Percentiles rank a stretch among this genome's conserved stretches.
phyloP scores from a whole-genome alignment of 2,797 vertebrate species.

The Vipera latastei region DNA sequence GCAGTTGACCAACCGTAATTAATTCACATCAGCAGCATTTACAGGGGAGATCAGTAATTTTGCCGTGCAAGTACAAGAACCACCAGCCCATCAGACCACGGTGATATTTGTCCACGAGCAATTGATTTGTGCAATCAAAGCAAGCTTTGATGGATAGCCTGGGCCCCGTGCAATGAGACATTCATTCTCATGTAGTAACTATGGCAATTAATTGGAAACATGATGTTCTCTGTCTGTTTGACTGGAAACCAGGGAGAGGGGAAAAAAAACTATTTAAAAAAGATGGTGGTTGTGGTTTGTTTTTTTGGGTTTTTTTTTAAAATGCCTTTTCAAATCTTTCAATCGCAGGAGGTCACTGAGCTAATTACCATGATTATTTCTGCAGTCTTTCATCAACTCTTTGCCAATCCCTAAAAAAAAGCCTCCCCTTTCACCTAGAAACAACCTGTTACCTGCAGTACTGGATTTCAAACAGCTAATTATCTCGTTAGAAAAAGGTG shows the following conservation, averaged over 20 bases:
- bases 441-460: background rate
- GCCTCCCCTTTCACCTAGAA: conserved; percentile 36
- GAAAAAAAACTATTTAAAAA: conserved; percentile 2
- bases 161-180: conserved; percentile 16
- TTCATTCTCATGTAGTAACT: conserved; percentile 44
- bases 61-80: conserved; percentile 22
- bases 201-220: conserved; percentile 42
- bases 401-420: conserved; percentile 36
- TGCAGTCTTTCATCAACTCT: background rate
- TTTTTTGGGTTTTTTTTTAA: background rate
- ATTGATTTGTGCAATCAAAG: conserved; percentile 49
- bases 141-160: conserved; percentile 46
- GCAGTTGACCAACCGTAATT: background rate
- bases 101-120: conserved; percentile 51
- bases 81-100: conserved; percentile 54
- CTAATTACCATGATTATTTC: background rate
- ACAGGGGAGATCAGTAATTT: conserved; percentile 25
- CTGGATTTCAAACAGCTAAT: background rate
- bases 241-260: conserved; percentile 24
- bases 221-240: conserved; percentile 37
- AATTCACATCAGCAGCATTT: conserved; percentile 42
- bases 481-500: background rate
- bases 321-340: conserved; percentile 31
- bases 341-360: conserved; percentile 37
- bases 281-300: background rate